Conservation (phyloP, 2,113 vertebrate species). For the Pavo muticus region DNA sequence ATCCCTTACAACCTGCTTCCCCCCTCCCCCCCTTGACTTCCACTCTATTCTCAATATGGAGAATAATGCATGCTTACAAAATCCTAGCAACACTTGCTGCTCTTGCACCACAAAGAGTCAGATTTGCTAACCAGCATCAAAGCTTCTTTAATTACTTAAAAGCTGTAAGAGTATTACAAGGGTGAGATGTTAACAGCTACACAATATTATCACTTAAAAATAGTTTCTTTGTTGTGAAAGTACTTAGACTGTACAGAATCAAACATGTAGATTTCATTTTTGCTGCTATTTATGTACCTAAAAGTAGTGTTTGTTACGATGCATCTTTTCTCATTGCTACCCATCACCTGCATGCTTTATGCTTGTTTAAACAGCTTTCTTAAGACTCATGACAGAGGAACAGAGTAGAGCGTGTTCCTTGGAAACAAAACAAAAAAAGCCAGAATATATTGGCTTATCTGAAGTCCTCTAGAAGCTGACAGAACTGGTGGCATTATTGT, state of each 20-base stretch:
- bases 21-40: background rate
- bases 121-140: background rate
- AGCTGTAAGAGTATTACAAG: background rate
- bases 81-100: background rate
- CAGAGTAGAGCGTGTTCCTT: background rate
- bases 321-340: background rate
- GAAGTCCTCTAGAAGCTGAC: background rate
- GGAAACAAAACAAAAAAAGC: background rate
- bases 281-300: background rate
- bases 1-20: background rate
- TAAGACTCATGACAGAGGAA: background rate
- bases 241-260: background rate
- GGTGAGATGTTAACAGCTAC: background rate
- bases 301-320: background rate
- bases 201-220: background rate
- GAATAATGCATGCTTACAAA: too few species aligned
- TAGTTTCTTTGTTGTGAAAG: background rate
- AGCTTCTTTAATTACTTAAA: background rate
- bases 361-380: background rate
- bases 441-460: too few species aligned
- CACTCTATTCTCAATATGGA: accelerated
- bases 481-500: background rate
- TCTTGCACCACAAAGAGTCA: background rate
- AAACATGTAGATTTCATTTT: background rate
- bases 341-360: background rate